These are phyloP conservation scores for Nycticryphes semicollaris DNA, from an alignment of 2,113 vertebrate genomes.

Conservation along the genomic window DNA sequence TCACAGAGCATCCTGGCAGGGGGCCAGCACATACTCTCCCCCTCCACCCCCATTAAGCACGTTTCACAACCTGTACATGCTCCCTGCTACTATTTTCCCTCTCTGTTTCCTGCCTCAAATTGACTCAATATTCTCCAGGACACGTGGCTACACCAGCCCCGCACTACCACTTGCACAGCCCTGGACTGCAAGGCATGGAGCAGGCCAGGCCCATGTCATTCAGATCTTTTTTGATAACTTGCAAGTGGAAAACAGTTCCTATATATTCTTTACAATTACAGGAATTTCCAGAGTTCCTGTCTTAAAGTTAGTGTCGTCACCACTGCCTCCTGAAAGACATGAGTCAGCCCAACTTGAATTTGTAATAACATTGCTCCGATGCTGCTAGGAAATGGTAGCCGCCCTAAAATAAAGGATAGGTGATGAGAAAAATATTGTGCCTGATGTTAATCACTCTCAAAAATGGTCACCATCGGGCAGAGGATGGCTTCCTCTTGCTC, in stretches of 20 bases:
- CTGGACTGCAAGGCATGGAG: not conserved
- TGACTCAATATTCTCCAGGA: not conserved
- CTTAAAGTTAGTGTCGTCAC: not conserved
- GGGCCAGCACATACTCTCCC: not conserved
- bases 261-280: slow-evolving; percentile 34
- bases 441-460: not conserved
- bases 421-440: not conserved
- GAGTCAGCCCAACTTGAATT: not conserved
- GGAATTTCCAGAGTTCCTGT: slow-evolving; percentile 41
- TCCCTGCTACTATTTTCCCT: slow-evolving; percentile 25
- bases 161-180: rapidly evolving
- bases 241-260: not conserved
- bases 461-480: not conserved
- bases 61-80: slow-evolving; percentile 1
- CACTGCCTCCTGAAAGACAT: not conserved
- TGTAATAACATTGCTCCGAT: not conserved
- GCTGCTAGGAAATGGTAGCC: not conserved
- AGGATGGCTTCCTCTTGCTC: not conserved
- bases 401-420: not conserved
- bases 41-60: not conserved
- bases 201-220: not conserved
- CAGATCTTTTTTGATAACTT: not conserved
- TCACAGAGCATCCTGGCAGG: not conserved
- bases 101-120: slow-evolving; percentile 31
- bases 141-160: not conserved